These are phyloP conservation scores for Idaea aversata DNA, from an alignment of 2,888 invertebrate genomes.

Conservation along the genomic window DNA sequence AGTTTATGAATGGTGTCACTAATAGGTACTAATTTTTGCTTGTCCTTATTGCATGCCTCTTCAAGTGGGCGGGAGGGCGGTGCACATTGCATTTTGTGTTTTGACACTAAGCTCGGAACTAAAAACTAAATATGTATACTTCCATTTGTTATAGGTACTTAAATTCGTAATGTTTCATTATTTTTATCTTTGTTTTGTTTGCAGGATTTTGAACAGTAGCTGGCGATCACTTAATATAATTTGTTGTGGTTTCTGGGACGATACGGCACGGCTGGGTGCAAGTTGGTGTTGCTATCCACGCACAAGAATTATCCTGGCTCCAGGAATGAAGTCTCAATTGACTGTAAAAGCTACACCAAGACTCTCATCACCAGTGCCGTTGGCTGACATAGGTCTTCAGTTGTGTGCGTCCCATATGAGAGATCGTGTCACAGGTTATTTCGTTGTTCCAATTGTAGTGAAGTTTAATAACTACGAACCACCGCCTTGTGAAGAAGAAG, in stretches of 20 bases:
- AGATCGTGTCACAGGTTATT: slow-evolving; percentile 53
- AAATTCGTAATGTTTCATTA: slow-evolving; percentile 6
- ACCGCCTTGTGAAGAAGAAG: slow-evolving; percentile 22
- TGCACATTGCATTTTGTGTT: too few species aligned
- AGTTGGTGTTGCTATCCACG: slow-evolving; percentile 54
- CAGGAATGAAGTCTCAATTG: slow-evolving; percentile 49
- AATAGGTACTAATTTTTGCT: too few species aligned
- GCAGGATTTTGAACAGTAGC: slow-evolving; percentile 53
- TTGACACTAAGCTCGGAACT: too few species aligned
- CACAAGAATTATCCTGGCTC: slow-evolving; percentile 52
- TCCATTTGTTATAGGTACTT: slow-evolving; percentile 3
- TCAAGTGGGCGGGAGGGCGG: too few species aligned
- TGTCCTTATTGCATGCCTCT: too few species aligned
- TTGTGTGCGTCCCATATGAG: slow-evolving; percentile 54
- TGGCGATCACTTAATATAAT: slow-evolving; percentile 49
- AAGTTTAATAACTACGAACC: slow-evolving; percentile 47
- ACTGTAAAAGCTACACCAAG: slow-evolving; percentile 48
- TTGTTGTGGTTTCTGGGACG: slow-evolving; percentile 54
- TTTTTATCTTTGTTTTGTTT: slow-evolving; percentile 3
- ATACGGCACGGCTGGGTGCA: slow-evolving; percentile 48
- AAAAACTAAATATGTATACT: too few species aligned
- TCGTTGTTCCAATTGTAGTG: slow-evolving; percentile 50
- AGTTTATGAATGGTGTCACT: too few species aligned
- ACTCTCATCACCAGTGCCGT: slow-evolving; percentile 34
- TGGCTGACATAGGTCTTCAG: slow-evolving; percentile 43